Base-by-base conservation (phyloP, 1,140 invertebrate genomes). In the Drosophila takahashii region DNA sequence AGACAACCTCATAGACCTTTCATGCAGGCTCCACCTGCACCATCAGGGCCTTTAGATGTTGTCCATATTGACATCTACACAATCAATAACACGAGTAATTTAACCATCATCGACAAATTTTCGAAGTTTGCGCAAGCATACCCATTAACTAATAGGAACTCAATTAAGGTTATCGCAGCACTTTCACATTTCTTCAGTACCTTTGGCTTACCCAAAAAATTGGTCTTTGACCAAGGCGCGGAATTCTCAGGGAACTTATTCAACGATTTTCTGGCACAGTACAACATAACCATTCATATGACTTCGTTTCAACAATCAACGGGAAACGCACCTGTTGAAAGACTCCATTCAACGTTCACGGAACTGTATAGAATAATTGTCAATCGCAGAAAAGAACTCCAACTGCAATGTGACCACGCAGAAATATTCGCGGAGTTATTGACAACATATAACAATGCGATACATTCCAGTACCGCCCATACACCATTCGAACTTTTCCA, bases 41-140 rank as follows among this genome's bases (percentile, higher is more conserved):
- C 52, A 56, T 29, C 22, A 37, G 27, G 22, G 8, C 52, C 26
- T 11, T 56, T 61, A 39, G 34, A 60, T 39, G 27, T 60, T n/a
- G 4, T 60, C 16, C 62, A 50, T 48, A 57, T 65, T 10, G 52
- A 57, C 13, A 65, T 65, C 22, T 44, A 44, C 11, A 27, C 26
- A 29, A 51, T n/a, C 44, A 47, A 47, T 22, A 47, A 47, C 11
- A 47, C 11, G 5, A 47, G 26, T 47, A 26, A 27, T 10, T 22
- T 26, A 22, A 47, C 27, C 9, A 26, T 41, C 52, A 39, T 54
- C 9, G 22, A 41, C 8, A 54, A 41, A 27, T 41, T 52, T 10
- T 52, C 32, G 1, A 52, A 36, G 2, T 52, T 36, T 4, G 50
- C 50, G n/a, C 29, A 34, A 8, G 50, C 32, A 2, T 52, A 22